Evolutionary conservation across 2,113 vertebrate genomes (phyloP), one percentile per base, ranked within the genome.

Genomic region (Halichoerus grypus): DNA sequence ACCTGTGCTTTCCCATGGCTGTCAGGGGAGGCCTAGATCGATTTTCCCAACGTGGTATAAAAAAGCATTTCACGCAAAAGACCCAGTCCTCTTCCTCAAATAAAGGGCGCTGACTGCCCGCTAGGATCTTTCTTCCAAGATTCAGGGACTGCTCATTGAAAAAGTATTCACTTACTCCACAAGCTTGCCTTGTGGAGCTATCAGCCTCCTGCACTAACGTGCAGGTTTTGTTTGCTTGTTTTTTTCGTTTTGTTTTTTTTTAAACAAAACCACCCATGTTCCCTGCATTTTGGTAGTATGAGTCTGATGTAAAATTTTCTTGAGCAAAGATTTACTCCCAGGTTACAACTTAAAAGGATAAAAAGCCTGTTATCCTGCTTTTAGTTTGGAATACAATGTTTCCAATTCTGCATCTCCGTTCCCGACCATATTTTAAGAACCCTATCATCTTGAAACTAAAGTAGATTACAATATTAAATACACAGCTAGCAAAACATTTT

Each of bases 401-500:
- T 55, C 16, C 21, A 51, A n/a, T 69, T 79, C 69, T 89, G 83
- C 46, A 36, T 55, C 36, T 61, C 21, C 3, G 15, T 57, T 83
- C 88, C 89, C 55, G 57, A n/a, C 59, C 28, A n/a, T 65, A 82
- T 67, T 82, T 94, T 93, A 55, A 82, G 79, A 83, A 82, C 59
- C 42, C 36, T 46, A 79, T 74, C 84, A 42, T 96, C 84, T 84
- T 80, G 82, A 95, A 63, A 88, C 26, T 49, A 88, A 63, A 61
- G 85, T 53, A 53, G 95, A 95, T 80, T 91, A 26, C 26, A 53
- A 61, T 67, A 88, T 86, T 82, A 85, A 49, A 85, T 65, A 61
- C 36, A 76, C 90, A 88, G 28, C 36, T 31, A 71, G 61, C n/a
- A n/a, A n/a, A 83, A 63, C 65, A 84, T 88, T 88, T 94, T 69